Evolutionary conservation across 2,113 vertebrate species (phyloP), one percentile per base, ranked within the genome.

Genomic region (Furnarius figulus): DNA sequence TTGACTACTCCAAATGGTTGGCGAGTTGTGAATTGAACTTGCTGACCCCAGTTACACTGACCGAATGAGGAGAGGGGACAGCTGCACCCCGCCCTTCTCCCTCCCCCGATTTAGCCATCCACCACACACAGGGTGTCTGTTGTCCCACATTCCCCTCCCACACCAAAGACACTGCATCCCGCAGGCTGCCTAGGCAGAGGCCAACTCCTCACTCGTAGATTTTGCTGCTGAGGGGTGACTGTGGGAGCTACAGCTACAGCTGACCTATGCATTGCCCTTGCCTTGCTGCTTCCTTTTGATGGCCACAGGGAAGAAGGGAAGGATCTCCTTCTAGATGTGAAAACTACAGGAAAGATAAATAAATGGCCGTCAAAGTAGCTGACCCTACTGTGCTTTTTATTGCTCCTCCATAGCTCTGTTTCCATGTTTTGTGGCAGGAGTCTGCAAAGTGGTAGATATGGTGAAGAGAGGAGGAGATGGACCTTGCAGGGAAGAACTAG

Each of bases 1-100:
- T 80, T 96, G 95, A 71, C 87, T 76, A 53, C 89, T 97, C 89
- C 59, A 84, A 94, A 96, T 94, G 85, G 89, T 87, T 88, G 85
- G 82, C 63, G 1, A 81, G 91, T 87, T 97, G 93, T 82, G 94
- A 96, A 91, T 25, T 88, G 95, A 97, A 86, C 96, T 92, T 85
- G 61, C 25, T 96, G 94, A 96, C 96, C 96, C 86, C 88, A 35
- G 74, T 84, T 94, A 95, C 76, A 52, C 56, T 80, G 94, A 35
- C 40, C 2, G 5, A 87, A 61, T 25, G 83, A 96, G 65, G 84
- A 87, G 28, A 61, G 82, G 65, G 49, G 62, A 96, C 85, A 79
- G 93, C 89, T 96, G 95, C 63, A 70, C n/a, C 19, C 68, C 61
- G 39, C 14, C 17, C 39, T 68, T 14, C 65, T 78, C 80, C 31